A percentile compares a stretch with the other conserved stretches of the same genome.
Evolutionary conservation across 37 sponge, comb jelly and placozoan species (phyloP).

Genomic region (Hormiphora californensis): DNA sequence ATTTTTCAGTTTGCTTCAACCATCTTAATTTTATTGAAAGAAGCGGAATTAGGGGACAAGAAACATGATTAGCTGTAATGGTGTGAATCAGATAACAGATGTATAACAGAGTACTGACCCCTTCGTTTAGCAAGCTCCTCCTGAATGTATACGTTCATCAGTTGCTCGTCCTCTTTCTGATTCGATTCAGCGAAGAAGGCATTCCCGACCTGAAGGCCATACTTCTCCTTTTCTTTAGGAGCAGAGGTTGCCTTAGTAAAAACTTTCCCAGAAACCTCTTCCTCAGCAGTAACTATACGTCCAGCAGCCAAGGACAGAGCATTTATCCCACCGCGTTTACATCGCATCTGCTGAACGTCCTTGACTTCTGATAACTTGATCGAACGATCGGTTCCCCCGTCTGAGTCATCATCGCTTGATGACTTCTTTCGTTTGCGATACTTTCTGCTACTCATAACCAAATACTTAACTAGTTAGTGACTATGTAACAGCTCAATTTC

Average conservation of each 20-base stretch:
- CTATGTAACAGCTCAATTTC: too few relatives aligned
- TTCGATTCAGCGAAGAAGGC: constrained; percentile 33
- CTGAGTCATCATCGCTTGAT: constrained; percentile 13
- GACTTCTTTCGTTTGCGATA: constrained; percentile 20
- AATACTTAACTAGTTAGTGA: too few relatives aligned
- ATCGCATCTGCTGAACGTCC: not conserved
- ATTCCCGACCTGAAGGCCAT: constrained; percentile 45
- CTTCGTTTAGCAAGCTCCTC: constrained; percentile 25
- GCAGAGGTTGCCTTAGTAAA: not conserved
- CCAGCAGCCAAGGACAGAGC: constrained; percentile 34
- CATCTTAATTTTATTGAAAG: not conserved
- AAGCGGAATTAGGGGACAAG: not conserved
- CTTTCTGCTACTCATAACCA: too few relatives aligned
- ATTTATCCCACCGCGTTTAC: constrained; percentile 18
- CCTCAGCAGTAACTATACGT: constrained; percentile 13
- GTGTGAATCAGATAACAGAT: too few relatives aligned
- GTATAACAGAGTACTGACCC: too few relatives aligned
- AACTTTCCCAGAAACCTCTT: constrained; percentile 1
- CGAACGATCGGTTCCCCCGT: not conserved
- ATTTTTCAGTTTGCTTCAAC: not conserved
- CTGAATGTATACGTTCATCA: constrained; percentile 28
- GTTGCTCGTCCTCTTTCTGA: constrained; percentile 38
- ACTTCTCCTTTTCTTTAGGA: not conserved
- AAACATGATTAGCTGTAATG: too few relatives aligned
- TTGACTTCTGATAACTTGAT: constrained; percentile 35